Base-by-base conservation (phyloP, 1,140 invertebrate genomes). In the Hormaphis cornu region DNA sequence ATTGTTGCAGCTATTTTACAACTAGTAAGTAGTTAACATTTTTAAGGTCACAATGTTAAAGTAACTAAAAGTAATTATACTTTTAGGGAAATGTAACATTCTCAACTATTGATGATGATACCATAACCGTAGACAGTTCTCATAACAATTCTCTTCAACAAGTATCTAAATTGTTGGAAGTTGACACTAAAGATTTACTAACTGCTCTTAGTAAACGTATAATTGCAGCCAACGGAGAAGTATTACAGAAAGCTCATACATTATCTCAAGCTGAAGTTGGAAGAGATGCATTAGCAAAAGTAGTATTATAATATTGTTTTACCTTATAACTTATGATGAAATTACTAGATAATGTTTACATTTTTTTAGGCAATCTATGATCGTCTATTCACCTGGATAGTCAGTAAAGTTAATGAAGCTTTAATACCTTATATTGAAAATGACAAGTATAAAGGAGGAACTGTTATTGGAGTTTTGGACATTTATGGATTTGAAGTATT, bases 401-500 rank as follows among this genome's bases (percentile, higher is more conserved):
- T 97, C 6, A 82, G 86, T 28, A 80, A 89, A 76, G 91, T 97
- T 44, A 98, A 98, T 80, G 81, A 86, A 54, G 89, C 89, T 0
- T 93, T 95, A 69, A 80, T 82, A 72, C 75, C 79, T 0, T 76
- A 72, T 14, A 77, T 77, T 56, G 80, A 79, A 16, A 40, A 53
- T 35, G 33, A 63, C 40, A 66, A 69, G 33, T 77, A 76, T 54
- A 84, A 82, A 75, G 87, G 88, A 76, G 87, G 88, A 76, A 92
- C 90, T 1, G 84, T 97, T 1, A 97, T 98, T 73, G 94, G 95
- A 20, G 94, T 98, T 3, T 80, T 98, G 26, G 95, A 98, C 76
- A 98, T 97, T 76, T 97, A 97, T 77, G 95, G 95, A 16, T 97
- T 98, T 81, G 95, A 98, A 82, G 95, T 97, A 71, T 96, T 97